phyloP scores from a whole-genome alignment of 2,888 invertebrate species.

The Lamellibrachia columna region DNA sequence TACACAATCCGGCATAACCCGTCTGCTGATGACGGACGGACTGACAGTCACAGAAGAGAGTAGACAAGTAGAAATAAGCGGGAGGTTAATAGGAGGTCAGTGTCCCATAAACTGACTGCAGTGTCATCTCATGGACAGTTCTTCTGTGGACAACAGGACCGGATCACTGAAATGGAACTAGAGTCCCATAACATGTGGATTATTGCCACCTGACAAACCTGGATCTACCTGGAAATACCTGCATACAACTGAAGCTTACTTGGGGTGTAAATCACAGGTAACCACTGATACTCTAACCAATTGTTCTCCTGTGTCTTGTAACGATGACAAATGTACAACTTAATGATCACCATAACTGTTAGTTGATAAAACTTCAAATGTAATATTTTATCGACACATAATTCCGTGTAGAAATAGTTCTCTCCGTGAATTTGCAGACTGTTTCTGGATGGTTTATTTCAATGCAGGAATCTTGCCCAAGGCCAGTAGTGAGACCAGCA shows the following conservation, averaged over 20 bases:
- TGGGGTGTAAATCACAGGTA: neutral
- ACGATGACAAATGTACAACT: neutral
- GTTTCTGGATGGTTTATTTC: neutral
- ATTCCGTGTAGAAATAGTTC: neutral
- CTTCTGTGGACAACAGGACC: neutral
- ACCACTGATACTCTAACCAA: neutral
- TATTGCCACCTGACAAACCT: neutral
- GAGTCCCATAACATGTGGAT: neutral
- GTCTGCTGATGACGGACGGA: neutral
- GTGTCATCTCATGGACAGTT: neutral
- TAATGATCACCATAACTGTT: neutral
- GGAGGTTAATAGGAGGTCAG: neutral
- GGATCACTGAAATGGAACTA: neutral
- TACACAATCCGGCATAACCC: neutral
- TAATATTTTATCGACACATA: neutral
- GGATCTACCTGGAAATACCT: neutral
- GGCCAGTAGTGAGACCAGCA: too few species aligned
- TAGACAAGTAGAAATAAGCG: neutral
- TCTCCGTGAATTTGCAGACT: neutral
- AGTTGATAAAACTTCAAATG: neutral
- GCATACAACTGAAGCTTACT: neutral
- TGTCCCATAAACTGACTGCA: neutral
- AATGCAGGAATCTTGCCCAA: neutral
- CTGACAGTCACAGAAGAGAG: slow-evolving; percentile 7
- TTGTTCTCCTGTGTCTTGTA: neutral